Base-by-base conservation (phyloP, 92 coral and sea anemone genomes). In the Porites divaricata region DNA sequence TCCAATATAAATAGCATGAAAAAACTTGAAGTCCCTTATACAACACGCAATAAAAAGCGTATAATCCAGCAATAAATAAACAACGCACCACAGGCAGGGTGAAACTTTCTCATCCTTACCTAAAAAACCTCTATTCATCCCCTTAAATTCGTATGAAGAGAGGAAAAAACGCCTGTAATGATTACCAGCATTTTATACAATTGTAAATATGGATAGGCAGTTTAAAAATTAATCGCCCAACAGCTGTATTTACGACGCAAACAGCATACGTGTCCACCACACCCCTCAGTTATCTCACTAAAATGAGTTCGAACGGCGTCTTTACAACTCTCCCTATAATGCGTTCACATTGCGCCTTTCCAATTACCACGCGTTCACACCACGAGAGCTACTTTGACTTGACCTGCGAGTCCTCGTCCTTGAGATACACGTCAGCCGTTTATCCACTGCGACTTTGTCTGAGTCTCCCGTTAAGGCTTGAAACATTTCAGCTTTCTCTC, bases 381-480 rank as follows among this genome's bases (percentile, higher is more conserved):
- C 77, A 14, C 68, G 73, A 69, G 52, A 8, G 67, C 54, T 67
- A 19, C 66, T 61, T 67, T 86, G 93, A 68, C 90, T 89, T 49
- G 87, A 20, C 26, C 35, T 86, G 71, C 90, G 90, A n/a, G 78
- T 68, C 66, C 90, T 80, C 61, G 86, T 53, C 23, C 71, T 86
- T 25, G 93, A 80, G 68, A 89, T 89, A 21, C 85, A 86, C 19
- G 77, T 72, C 20, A 89, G 78, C 6, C 93, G 77, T 61, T 67
- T 80, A 67, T 86, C 83, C 19, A 89, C 90, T 57, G 93, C 93
- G 20, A 79, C 28, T 53, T 78, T 87, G 53, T 86, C 93, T 89
- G 81, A 9, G 24, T 45, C 4, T 70, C 19, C n/a, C 20, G 79
- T 82, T 62, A 82, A 82, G 86, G 79, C 61, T 22, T 20, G 8